A percentile compares a stretch with the other conserved stretches of the same genome.
These are phyloP conservation scores for Cinclus mexicanus DNA, from an alignment of 2,113 vertebrate species.

Conservation along the genomic window DNA sequence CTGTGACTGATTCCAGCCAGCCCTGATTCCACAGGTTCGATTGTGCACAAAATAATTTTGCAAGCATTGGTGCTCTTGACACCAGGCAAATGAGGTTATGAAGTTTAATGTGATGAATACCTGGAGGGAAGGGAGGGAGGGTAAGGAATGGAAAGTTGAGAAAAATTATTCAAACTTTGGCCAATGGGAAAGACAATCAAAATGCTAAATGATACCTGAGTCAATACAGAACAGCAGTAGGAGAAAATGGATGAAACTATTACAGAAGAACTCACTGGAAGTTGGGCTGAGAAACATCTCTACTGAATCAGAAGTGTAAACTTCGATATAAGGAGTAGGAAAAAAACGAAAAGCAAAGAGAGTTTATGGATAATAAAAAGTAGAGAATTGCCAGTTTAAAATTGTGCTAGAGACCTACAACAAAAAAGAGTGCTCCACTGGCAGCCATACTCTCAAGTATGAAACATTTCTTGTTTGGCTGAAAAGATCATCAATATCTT, in stretches of 20 bases:
- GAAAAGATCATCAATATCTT: neutral
- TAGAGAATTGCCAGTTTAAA: neutral
- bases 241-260: neutral
- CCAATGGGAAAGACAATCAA: neutral
- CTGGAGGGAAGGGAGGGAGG: neutral
- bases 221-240: neutral
- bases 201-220: neutral
- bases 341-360: neutral
- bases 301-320: neutral
- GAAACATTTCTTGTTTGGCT: neutral
- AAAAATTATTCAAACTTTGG: neutral
- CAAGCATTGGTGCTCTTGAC: neutral
- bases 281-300: neutral
- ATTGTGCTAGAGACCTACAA: neutral
- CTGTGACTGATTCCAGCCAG: neutral
- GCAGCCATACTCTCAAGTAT: neutral
- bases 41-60: neutral
- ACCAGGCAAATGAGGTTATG: neutral
- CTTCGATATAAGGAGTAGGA: neutral
- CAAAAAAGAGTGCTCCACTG: neutral
- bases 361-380: neutral
- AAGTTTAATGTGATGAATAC: neutral
- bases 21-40: neutral
- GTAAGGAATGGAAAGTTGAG: neutral
- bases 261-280: neutral